These are phyloP conservation scores for Tenthredo notha DNA, from an alignment of 2,888 invertebrate genomes.

Conservation along the genomic window DNA sequence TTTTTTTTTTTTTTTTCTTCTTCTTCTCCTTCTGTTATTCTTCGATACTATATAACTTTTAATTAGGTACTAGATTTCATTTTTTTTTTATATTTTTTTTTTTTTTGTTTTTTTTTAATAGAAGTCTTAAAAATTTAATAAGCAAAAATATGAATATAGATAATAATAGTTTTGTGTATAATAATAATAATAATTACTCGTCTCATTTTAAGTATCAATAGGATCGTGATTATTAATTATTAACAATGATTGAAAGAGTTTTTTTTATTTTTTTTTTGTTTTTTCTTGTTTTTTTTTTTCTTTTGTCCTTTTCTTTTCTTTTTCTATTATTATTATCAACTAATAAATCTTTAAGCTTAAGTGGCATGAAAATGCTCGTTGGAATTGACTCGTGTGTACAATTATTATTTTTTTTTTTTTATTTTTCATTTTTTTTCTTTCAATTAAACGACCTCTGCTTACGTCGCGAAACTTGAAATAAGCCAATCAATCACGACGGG, in stretches of 20 bases:
- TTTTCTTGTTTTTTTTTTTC: conserved; percentile 55
- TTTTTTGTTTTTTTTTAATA: conserved; percentile 65
- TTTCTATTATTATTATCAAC: conserved; percentile 64
- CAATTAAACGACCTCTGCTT: conserved; percentile 23
- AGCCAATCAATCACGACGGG: conserved; percentile 4
- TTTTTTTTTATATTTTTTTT: conserved; percentile 62
- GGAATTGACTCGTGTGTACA: conserved; percentile 78
- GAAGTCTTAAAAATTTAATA: conserved; percentile 74
- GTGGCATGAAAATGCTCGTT: conserved; percentile 78
- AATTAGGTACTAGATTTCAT: conserved; percentile 43
- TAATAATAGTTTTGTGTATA: conserved; percentile 75
- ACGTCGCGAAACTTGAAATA: conserved; percentile 1
- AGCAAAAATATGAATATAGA: conserved; percentile 77
- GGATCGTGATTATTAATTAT: conserved; percentile 73
- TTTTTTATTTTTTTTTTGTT: conserved; percentile 59
- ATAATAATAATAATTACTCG: conserved; percentile 67
- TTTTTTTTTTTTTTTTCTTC: conserved; percentile 61
- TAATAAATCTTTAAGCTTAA: conserved; percentile 76
- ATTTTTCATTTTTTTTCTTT: not conserved
- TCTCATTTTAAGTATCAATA: conserved; percentile 72
- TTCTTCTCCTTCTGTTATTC: conserved; percentile 69
- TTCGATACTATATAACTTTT: conserved; percentile 62
- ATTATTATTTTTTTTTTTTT: conserved; percentile 60
- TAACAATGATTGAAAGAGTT: conserved; percentile 77
- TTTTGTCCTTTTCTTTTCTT: conserved; percentile 49